Evolutionary conservation across 2,888 invertebrate genomes (phyloP), one percentile per base, ranked within the genome.

Genomic region (Stegana nigrithorax): DNA sequence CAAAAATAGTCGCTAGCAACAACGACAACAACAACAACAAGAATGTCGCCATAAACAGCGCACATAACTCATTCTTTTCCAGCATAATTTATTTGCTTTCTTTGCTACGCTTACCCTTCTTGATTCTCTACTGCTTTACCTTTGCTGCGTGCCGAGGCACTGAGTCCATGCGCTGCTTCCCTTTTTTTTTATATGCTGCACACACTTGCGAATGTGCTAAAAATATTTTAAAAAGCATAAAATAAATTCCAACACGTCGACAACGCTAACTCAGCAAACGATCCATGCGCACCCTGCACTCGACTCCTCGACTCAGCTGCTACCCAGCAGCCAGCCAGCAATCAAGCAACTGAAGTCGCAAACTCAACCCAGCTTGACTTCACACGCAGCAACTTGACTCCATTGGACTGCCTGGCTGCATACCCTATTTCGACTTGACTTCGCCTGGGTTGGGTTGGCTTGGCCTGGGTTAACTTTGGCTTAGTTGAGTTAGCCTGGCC

Each of bases 11-110:
- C 63, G 63, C 68, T 70, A n/a, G n/a, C n/a, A n/a, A n/a, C n/a
- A n/a, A n/a, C n/a, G n/a, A n/a, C n/a, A n/a, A n/a, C n/a, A n/a
- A n/a, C n/a, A n/a, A n/a, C n/a, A n/a, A n/a, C n/a, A n/a, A n/a
- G n/a, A n/a, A n/a, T n/a, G n/a, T n/a, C n/a, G n/a, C n/a, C n/a
- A n/a, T n/a, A n/a, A n/a, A n/a, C n/a, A n/a, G 66, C 64, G 62
- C 67, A 63, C 74, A 64, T 75, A 78, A 73, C 69, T 75, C 76
- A 47, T 72, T 65, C 67, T 60, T 67, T 62, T 60, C 63, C 64
- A 69, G 77, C 79, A 78, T 75, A 75, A 75, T 75, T 79, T 73
- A 75, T 73, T 77, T 79, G n/a, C n/a, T n/a, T n/a, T n/a, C n/a
- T n/a, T n/a, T n/a, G 76, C 72, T 67, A 66, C 66, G 75, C 73